phyloP scores from a whole-genome alignment of 2,888 invertebrate genomes.

The Psylliodes chrysocephalus region DNA sequence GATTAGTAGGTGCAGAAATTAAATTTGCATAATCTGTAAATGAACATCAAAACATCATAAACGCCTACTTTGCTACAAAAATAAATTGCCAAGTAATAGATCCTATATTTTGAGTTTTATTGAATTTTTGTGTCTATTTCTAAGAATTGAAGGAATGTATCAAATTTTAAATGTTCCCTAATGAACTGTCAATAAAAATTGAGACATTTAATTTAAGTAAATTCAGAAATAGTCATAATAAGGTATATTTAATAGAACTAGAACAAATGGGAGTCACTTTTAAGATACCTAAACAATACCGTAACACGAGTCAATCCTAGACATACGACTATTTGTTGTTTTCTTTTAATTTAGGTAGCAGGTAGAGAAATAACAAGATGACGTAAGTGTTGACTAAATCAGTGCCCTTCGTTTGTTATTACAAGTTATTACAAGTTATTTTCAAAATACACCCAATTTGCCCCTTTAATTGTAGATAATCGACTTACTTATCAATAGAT shows the following conservation, averaged over 20 bases:
- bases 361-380: conserved; percentile 48
- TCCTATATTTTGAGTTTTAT: conserved; percentile 16
- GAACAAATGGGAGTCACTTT: conserved; percentile 32
- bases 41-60: conserved; percentile 15
- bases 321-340: conserved; percentile 44
- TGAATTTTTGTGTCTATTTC: neutral
- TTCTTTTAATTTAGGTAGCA: conserved; percentile 46
- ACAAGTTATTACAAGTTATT: conserved; percentile 34
- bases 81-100: conserved; percentile 21
- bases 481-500: conserved; percentile 55
- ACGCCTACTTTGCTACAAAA: conserved; percentile 29
- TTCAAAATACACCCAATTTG: conserved; percentile 23
- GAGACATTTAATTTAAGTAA: neutral
- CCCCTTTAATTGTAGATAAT: conserved; percentile 1
- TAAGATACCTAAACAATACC: conserved; percentile 50
- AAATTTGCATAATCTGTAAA: conserved; percentile 18
- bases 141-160: neutral
- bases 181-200: neutral
- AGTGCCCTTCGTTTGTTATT: conserved; percentile 45
- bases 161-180: conserved; percentile 1
- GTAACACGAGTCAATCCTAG: conserved; percentile 44
- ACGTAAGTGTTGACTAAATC: conserved; percentile 50
- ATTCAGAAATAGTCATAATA: neutral
- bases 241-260: conserved; percentile 20
- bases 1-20: too few relatives aligned